Evolutionary conservation across 2,113 vertebrate species (phyloP), one percentile per base, ranked within the genome.

Genomic region (Tringa solitaria): DNA sequence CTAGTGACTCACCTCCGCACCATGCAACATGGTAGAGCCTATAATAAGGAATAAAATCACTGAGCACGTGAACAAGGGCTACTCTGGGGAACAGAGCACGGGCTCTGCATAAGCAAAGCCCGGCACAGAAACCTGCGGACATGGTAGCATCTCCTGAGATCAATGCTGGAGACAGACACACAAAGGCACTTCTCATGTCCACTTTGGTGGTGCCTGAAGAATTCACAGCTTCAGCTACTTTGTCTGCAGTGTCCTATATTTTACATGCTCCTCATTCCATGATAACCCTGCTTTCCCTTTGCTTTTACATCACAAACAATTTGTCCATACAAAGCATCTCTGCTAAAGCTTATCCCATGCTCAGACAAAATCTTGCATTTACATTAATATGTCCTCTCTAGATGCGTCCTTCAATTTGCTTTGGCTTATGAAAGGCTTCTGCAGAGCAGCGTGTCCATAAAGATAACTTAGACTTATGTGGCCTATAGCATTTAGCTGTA

Each of bases 1-100:
- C 21, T 24, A 21, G n/a, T 3, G 37, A 28, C 28, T 32, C 39
- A 7, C 33, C 14, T 45, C 26, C 45, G 33, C 32, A 12, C 17
- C 0, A 0, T 0, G 0, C n/a, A 61, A 27, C 0, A 0, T 21
- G 37, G 22, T 28, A 59, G 10, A 65, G 24, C 19, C 46, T 15
- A 2, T 12, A 30, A 4, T 3, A 32, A 35, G 39, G 26, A 75
- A 54, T 35, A 56, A 24, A 10, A 33, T 12, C 46, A 9, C 22
- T 12, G 48, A 60, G 8, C 23, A 43, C 6, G 2, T 5, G 12
- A 72, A 10, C 45, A 32, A 39, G 22, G 45, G 28, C 8, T 65
- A 0, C 8, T 61, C 2, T 2, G 30, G 18, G 59, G 5, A 2
- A 60, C 46, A 41, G 43, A n/a, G 14, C 6, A 9, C 0, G 3